Percentiles rank a stretch among this genome's conserved stretches.
Conservation (phyloP, 2,113 vertebrate species). For the Sturnus vulgaris region DNA sequence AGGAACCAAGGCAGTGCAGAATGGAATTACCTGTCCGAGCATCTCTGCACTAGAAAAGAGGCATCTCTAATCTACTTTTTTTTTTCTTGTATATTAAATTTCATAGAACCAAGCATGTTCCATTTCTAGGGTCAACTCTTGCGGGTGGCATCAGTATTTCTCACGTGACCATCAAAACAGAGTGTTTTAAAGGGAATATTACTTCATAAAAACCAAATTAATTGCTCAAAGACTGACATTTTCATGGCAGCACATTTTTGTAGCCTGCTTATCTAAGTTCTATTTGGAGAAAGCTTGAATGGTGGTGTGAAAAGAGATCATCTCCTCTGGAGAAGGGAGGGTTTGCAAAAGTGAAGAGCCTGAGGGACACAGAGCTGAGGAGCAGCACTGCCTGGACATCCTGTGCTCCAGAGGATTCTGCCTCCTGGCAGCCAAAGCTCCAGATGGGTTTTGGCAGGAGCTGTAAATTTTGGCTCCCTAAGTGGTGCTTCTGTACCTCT, state of each 20-base stretch:
- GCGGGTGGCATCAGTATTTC: not conserved
- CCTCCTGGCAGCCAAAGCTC: not conserved
- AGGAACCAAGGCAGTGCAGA: not conserved
- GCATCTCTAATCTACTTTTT: not conserved
- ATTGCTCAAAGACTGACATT: not conserved
- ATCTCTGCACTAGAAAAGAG: not conserved
- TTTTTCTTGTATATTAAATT: not conserved
- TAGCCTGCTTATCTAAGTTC: not conserved
- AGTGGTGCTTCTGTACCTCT: not conserved
- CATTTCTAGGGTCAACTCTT: not conserved
- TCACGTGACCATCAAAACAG: not conserved
- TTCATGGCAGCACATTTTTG: not conserved
- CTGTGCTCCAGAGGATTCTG: not conserved
- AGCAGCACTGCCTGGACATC: not conserved
- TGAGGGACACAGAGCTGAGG: fast-evolving
- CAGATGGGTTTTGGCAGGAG: not conserved
- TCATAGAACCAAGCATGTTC: not conserved
- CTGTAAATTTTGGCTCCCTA: not conserved
- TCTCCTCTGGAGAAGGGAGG: not conserved
- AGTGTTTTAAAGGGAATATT: not conserved
- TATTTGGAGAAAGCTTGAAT: not conserved
- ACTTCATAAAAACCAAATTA: not conserved
- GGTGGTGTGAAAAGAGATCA: not conserved
- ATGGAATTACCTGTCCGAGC: not conserved
- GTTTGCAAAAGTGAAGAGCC: not conserved